phyloP scores from a whole-genome alignment of 2,113 vertebrate species.

The Daphoenositta chrysoptera region DNA sequence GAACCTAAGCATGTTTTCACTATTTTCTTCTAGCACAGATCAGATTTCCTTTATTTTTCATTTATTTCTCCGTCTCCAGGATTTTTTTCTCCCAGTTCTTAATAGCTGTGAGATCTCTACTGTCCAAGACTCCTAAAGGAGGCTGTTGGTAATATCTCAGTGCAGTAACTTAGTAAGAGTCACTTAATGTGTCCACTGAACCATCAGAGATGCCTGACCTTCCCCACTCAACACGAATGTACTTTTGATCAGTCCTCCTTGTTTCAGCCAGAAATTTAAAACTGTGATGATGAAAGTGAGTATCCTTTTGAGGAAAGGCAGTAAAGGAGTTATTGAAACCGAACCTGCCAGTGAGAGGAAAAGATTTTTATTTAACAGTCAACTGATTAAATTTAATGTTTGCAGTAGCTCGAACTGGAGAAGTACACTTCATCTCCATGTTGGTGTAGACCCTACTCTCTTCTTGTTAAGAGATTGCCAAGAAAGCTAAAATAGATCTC shows the following conservation, averaged over 20 bases:
- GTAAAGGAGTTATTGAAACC: not conserved
- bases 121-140: not conserved
- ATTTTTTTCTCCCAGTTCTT: not conserved
- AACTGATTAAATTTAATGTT: not conserved
- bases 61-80: not conserved
- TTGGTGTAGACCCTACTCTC: not conserved
- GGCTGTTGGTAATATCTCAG: not conserved
- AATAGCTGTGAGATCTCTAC: not conserved
- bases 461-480: not conserved
- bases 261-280: conserved; percentile 36
- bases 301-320: not conserved
- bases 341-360: not conserved
- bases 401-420: not conserved
- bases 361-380: not conserved
- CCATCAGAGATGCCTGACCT: not conserved
- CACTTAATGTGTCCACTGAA: not conserved
- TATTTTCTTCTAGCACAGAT: not conserved
- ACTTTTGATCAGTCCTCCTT: conserved; percentile 4
- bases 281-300: not conserved
- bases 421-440: not conserved
- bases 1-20: not conserved
- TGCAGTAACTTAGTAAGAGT: not conserved
- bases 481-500: not conserved
- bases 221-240: not conserved
- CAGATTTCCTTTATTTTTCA: not conserved